Conservation (phyloP, 2,888 invertebrate species). For the Morinoia aosen region DNA sequence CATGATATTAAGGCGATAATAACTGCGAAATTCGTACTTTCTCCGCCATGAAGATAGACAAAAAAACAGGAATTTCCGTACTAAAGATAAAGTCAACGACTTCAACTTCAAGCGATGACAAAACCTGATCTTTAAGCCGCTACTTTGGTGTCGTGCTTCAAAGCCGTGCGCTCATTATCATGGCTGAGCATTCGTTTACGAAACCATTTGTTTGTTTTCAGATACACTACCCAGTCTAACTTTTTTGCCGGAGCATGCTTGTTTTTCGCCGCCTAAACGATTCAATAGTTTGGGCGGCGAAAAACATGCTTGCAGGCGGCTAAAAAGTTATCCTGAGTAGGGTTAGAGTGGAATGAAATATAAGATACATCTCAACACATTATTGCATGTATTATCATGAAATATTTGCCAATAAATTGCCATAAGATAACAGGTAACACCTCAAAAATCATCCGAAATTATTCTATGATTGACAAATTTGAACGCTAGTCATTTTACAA, state of each 20-base stretch:
- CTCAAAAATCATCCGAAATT: neutral
- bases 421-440: neutral
- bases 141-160: neutral
- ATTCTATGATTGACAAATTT: neutral
- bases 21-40: neutral
- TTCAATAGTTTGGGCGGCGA: too few relatives aligned
- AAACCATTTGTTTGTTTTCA: neutral
- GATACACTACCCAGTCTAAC: too few relatives aligned
- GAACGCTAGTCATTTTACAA: neutral
- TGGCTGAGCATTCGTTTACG: neutral
- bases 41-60: neutral
- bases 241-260: too few relatives aligned
- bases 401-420: neutral
- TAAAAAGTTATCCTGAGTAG: too few relatives aligned
- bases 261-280: too few relatives aligned
- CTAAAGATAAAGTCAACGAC: neutral
- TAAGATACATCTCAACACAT: neutral
- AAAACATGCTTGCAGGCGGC: too few relatives aligned
- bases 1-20: neutral
- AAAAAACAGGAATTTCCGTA: neutral
- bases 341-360: neutral
- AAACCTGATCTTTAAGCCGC: neutral
- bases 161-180: neutral
- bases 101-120: neutral
- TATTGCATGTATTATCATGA: neutral